phyloP scores from a whole-genome alignment of 2,888 invertebrate species.

The Mesorhabditis spiculigera region DNA sequence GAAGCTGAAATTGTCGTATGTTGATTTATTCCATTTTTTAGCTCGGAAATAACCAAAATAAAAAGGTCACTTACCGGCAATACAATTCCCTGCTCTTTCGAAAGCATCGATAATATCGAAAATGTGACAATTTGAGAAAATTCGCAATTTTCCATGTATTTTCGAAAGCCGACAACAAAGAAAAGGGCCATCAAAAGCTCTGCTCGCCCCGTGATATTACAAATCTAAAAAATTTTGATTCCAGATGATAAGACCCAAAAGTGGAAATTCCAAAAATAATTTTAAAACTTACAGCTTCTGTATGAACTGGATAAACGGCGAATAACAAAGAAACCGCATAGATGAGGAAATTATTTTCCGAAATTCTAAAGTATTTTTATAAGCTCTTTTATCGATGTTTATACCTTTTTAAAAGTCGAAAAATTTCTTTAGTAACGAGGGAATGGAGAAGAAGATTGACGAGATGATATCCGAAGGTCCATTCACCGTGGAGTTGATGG shows the following conservation, averaged over 20 bases:
- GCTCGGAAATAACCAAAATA: too few species aligned
- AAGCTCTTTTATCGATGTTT: conserved; percentile 15
- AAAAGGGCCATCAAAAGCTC: conserved; percentile 80
- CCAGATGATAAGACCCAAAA: neutral
- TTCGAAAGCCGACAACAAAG: conserved; percentile 70
- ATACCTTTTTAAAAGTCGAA: conserved; percentile 29
- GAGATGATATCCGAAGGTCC: conserved; percentile 68
- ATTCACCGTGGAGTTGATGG: conserved; percentile 66
- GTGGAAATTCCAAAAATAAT: neutral
- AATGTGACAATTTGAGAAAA: conserved; percentile 10
- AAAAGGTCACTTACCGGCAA: conserved; percentile 70
- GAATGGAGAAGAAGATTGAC: conserved; percentile 76
- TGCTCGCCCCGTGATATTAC: conserved; percentile 86
- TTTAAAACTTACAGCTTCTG: conserved; percentile 72
- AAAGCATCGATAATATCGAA: conserved; percentile 63
- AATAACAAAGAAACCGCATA: conserved; percentile 69
- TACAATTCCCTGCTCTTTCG: conserved; percentile 88
- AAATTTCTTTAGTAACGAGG: conserved; percentile 62
- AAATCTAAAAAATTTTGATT: conserved; percentile 65
- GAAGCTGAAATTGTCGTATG: neutral
- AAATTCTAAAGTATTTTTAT: neutral
- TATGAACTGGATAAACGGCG: conserved; percentile 86
- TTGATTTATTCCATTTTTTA: neutral
- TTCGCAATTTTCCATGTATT: neutral
- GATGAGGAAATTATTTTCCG: neutral